Evolutionary conservation across 1,140 invertebrate species (phyloP).

Genomic region (Cotesia glomerata): DNA sequence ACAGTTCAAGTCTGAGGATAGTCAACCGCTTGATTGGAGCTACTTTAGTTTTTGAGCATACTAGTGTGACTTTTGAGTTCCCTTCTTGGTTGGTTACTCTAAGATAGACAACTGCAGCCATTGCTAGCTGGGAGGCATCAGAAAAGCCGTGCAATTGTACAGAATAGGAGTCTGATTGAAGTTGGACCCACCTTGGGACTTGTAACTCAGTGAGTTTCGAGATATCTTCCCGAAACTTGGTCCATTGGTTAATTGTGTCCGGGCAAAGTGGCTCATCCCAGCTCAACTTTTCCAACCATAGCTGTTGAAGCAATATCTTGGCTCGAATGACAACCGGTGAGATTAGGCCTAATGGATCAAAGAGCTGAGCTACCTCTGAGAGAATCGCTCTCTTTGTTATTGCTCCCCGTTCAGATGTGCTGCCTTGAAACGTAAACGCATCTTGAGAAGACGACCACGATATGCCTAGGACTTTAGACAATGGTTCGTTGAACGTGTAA

Average conservation of each 20-base stretch:
- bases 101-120: constrained; percentile 13
- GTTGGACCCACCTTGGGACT: too few relatives aligned
- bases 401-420: neutral
- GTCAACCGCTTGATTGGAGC: constrained; percentile 17
- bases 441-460: neutral
- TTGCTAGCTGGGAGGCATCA: constrained; percentile 18
- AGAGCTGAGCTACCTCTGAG: constrained; percentile 24
- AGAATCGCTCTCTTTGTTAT: neutral
- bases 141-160: constrained; percentile 2
- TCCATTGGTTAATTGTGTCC: too few relatives aligned
- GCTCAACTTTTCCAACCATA: too few relatives aligned
- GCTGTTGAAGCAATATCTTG: constrained; percentile 25
- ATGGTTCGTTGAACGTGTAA: too few relatives aligned
- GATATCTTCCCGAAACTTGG: too few relatives aligned
- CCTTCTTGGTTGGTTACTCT: neutral
- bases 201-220: too few relatives aligned
- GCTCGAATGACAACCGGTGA: constrained; percentile 32
- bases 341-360: constrained; percentile 32
- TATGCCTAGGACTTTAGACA: constrained; percentile 20
- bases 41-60: constrained; percentile 17
- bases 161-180: too few relatives aligned
- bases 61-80: neutral
- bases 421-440: neutral
- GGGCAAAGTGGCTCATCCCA: too few relatives aligned
- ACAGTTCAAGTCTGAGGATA: constrained; percentile 19